Evolutionary conservation across 2,888 invertebrate species (phyloP), one percentile per base, ranked within the genome.

Genomic region (Thalpophila matura): DNA sequence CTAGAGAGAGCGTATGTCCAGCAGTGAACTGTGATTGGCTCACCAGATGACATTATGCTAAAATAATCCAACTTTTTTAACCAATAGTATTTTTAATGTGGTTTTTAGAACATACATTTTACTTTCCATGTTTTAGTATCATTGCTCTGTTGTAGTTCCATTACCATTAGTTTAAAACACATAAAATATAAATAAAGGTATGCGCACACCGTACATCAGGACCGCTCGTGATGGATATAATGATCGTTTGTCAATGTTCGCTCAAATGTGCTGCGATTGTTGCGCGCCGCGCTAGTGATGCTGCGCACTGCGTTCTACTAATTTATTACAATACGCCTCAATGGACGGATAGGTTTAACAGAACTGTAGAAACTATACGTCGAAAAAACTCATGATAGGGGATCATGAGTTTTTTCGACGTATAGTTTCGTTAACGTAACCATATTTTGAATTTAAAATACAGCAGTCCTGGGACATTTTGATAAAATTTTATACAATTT

Each of bases 131-230:
- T 22, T 27, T 14, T 22, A 33, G n/a, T 20, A 6, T n/a, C 4
- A 12, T 18, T 33, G n/a, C 22, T 14, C 1, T 10, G 18, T 14
- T 45, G 27, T 42, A 56, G 27, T 29, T 3, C 42, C 35, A 43
- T 31, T 65, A 38, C 2, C 46, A 68, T 73, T 51, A 42, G 37
- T 73, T 56, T 6, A 12, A 40, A 40, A 37, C 14, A 24, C 20
- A 54, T 27, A 35, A 35, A 45, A 35, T 37, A 43, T 37, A 74
- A 54, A 74, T 46, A 50, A 67, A 51, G 31, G 40, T 33, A 40
- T 42, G 46, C 53, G 68, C 14, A 33, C 18, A 33, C 47, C 46
- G 46, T 74, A 55, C 24, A 59, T 51, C 69, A 67, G 29, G 49
- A 35, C 10, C 33, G 27, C 14, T 5, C 33, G 40, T 68, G 69